Evolutionary conservation across 1,140 invertebrate genomes (phyloP).

Genomic region (Hypsibius dujardini): DNA sequence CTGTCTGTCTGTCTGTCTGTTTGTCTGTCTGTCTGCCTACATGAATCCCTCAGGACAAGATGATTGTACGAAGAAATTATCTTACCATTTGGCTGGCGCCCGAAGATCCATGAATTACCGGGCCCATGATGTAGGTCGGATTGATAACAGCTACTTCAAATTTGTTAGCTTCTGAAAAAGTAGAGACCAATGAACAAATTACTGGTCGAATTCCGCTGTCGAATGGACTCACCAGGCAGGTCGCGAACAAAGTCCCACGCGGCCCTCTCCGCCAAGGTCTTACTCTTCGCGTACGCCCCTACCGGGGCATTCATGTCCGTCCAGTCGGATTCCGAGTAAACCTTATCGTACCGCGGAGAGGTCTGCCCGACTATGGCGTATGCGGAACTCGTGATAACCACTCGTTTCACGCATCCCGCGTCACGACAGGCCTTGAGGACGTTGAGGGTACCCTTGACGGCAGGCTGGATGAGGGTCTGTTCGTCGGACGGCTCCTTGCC

Average conservation of each 20-base stretch:
- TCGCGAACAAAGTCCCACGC: constrained; percentile 42
- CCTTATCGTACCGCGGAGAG: constrained; percentile 29
- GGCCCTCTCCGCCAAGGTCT: constrained; percentile 40
- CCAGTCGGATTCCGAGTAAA: constrained; percentile 40
- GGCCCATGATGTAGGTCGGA: constrained; percentile 39
- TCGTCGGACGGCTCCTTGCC: constrained; percentile 26
- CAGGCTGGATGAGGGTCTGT: constrained; percentile 38
- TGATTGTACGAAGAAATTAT: not conserved
- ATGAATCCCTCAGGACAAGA: too few species aligned
- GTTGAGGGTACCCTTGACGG: constrained; percentile 40
- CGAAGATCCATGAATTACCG: constrained; percentile 33
- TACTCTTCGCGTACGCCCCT: constrained; percentile 37
- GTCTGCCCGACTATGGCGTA: constrained; percentile 31
- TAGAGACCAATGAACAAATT: constrained; percentile 22
- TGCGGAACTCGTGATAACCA: constrained; percentile 42
- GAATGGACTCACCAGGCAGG: constrained; percentile 29
- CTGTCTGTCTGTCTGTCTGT: too few species aligned
- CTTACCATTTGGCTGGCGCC: constrained; percentile 35
- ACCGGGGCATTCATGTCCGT: constrained; percentile 31
- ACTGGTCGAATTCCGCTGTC: constrained; percentile 17
- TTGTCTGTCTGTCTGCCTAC: too few species aligned
- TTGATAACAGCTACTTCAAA: constrained; percentile 40
- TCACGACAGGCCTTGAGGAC: constrained; percentile 39
- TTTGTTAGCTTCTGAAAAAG: constrained; percentile 32
- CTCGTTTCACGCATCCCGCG: constrained; percentile 36